These are phyloP conservation scores for Picus viridis DNA, from an alignment of 2,797 vertebrate genomes.

Conservation along the genomic window DNA sequence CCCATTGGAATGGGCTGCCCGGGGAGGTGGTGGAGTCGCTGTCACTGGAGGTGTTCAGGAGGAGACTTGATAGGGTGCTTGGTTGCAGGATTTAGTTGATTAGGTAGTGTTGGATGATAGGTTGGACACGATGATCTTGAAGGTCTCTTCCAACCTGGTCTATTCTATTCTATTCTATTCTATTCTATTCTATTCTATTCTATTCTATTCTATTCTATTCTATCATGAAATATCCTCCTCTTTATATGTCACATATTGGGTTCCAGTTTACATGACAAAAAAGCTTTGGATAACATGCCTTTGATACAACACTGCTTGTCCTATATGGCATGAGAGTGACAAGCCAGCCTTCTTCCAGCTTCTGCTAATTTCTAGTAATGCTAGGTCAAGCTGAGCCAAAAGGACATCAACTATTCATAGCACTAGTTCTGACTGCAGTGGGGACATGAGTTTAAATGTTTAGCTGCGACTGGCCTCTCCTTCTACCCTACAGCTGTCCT, in stretches of 20 bases:
- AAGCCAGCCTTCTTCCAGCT: neutral
- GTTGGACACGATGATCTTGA: too few species aligned
- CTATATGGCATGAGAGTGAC: neutral
- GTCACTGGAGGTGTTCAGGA: too few species aligned
- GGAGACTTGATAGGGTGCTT: too few species aligned
- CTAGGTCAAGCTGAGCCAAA: neutral
- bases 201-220: too few species aligned
- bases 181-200: too few species aligned
- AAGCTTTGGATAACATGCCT: neutral
- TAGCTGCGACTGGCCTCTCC: neutral
- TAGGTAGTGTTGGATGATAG: too few species aligned
- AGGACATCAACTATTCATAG: neutral
- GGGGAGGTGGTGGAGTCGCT: too few species aligned
- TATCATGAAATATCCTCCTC: neutral
- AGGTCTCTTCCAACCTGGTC: too few species aligned
- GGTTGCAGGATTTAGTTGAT: too few species aligned
- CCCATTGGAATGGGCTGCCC: too few species aligned
- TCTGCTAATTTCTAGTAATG: neutral
- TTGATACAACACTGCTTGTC: neutral
- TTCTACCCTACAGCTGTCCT: neutral
- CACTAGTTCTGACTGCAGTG: neutral
- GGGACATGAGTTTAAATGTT: neutral
- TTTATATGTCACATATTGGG: neutral
- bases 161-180: too few species aligned
- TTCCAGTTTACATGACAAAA: neutral